Evolutionary conservation across 1,140 invertebrate genomes (phyloP), one percentile per base, ranked within the genome.

Genomic region (Apis cerana): DNA sequence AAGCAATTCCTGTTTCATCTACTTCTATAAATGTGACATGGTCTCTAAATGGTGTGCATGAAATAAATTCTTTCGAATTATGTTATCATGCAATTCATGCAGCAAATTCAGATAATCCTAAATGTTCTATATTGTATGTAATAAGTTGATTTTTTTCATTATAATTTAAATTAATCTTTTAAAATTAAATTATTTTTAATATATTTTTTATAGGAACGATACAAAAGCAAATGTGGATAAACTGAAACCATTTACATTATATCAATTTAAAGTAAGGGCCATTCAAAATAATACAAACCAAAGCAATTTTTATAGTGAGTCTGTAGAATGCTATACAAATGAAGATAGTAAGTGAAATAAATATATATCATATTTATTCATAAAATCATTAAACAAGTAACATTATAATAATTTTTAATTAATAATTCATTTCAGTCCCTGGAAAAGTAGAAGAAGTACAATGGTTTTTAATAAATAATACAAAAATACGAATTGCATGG

Each of bases 191-290:
- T 43, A 21, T 58, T 13, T 54, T 17, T 54, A 19, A 85, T 27
- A 69, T 74, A 75, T 78, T 74, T 85, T 86, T 92, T 93, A 78
- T 72, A 95, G 94, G 83, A 94, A 95, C 68, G 92, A 92, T 77
- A 92, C 93, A 13, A 93, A 93, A 84, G 88, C 94, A 50, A 90
- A 92, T 52, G 89, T 96, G 12, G 92, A 92, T 65, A 93, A 94
- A 81, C 89, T 96, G n/a, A 95, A 92, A 86, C 95, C 96, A 52
- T 95, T 95, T 90, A 96, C 95, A 58, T 87, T 95, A 15, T 96
- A 96, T 87, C 95, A 96, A 87, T 95, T 96, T 85, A 95, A 94
- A 92, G 95, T 96, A 9, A 90, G 93, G 80, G 91, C 94, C 11
- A 85, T 93, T 67, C 91, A 91, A 80, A 93, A 94, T 59, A 87